Percentiles rank a stretch among this genome's conserved stretches.
Evolutionary conservation across 2,888 invertebrate species (phyloP).

Genomic region (Villa cingulata): DNA sequence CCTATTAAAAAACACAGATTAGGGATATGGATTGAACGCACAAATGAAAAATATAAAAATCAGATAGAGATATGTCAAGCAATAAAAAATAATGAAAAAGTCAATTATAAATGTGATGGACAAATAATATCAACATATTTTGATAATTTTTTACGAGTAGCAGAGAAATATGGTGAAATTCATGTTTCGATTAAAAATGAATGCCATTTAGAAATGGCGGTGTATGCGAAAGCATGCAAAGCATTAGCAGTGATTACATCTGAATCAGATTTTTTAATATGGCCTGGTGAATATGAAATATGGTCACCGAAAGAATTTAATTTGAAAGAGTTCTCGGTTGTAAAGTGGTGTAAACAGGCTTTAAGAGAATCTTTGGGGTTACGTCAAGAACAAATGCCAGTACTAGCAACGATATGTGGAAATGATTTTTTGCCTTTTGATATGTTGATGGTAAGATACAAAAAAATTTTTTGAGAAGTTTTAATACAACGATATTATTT

Average conservation of each 20-base stretch:
- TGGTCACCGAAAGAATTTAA: constrained; percentile 6
- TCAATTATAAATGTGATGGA: neutral
- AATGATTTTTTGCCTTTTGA: constrained; percentile 7
- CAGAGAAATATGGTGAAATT: constrained; percentile 9
- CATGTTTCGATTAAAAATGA: constrained; percentile 10
- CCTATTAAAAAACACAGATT: constrained; percentile 10
- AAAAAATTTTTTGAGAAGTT: too few species aligned
- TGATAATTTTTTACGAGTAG: constrained; percentile 6
- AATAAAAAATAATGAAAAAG: constrained; percentile 1
- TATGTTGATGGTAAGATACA: constrained; percentile 1
- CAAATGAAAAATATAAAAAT: constrained; percentile 4
- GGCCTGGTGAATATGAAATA: constrained; percentile 9
- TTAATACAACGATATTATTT: too few species aligned
- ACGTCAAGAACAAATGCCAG: constrained; percentile 11
- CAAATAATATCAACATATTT: constrained; percentile 5
- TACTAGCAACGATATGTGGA: constrained; percentile 10
- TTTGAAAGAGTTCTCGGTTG: constrained; percentile 2
- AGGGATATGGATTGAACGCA: constrained; percentile 1
- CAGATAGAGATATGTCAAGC: constrained; percentile 3
- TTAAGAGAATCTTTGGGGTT: constrained; percentile 5
- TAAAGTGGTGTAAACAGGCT: constrained; percentile 5
- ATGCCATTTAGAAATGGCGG: constrained; percentile 10
- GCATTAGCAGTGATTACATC: constrained; percentile 8
- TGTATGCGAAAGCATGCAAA: constrained; percentile 4
- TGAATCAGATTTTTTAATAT: constrained; percentile 13